These are phyloP conservation scores for Tenodera sinensis DNA, from an alignment of 2,888 invertebrate genomes.

Conservation along the genomic window DNA sequence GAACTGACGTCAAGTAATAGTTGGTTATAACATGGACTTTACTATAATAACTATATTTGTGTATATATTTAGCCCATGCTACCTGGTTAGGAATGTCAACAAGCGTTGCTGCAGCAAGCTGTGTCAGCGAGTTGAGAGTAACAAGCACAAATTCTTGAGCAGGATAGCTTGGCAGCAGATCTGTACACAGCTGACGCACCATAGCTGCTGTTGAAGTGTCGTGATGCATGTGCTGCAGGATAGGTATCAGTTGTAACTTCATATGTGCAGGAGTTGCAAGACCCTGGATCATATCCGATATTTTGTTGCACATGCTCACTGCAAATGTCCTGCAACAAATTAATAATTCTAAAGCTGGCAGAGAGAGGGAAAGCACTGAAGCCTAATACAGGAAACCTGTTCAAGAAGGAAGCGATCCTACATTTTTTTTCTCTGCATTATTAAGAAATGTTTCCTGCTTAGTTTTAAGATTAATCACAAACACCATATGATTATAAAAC, in stretches of 20 bases:
- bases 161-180: conserved; percentile 72
- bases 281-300: conserved; percentile 92
- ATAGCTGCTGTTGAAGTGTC: conserved; percentile 69
- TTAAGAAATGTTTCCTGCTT: too few species aligned
- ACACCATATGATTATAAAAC: too few species aligned
- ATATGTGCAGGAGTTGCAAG: conserved; percentile 89
- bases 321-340: conserved; percentile 75
- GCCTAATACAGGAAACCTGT: neutral
- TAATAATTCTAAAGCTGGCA: neutral
- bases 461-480: too few species aligned
- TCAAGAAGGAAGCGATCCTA: too few species aligned
- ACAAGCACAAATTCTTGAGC: conserved; percentile 76
- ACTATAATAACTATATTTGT: too few species aligned
- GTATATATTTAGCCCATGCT: too few species aligned
- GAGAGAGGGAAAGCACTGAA: neutral
- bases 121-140: conserved; percentile 81
- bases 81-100: conserved; percentile 90
- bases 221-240: conserved; percentile 91
- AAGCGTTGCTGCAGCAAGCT: conserved; percentile 81
- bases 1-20: too few species aligned
- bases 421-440: too few species aligned
- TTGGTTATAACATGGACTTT: too few species aligned
- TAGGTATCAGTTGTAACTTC: conserved; percentile 85
- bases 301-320: conserved; percentile 90
- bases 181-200: conserved; percentile 69